A percentile compares a stretch with the other conserved stretches of the same genome.
These are phyloP conservation scores for Prunella himalayana DNA, from an alignment of 2,113 vertebrate species.

Conservation along the genomic window DNA sequence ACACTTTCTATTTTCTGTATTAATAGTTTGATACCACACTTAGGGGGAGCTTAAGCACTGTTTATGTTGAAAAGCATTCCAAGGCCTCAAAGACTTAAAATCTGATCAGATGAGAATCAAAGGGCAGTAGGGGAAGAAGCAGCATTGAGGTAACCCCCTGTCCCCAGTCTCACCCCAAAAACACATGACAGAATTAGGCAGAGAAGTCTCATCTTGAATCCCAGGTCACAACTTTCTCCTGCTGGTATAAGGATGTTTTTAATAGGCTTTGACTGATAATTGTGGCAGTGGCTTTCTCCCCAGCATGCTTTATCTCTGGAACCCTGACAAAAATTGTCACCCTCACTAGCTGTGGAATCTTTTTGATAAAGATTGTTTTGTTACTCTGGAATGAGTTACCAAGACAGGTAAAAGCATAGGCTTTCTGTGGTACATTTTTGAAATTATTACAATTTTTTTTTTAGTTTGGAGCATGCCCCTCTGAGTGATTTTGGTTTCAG, in stretches of 20 bases:
- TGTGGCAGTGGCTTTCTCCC: neutral
- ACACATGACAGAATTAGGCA: fast-evolving
- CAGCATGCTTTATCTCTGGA: neutral
- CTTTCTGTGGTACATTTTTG: neutral
- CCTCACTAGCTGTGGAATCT: neutral
- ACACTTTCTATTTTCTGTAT: neutral
- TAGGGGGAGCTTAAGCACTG: neutral
- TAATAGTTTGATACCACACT: neutral
- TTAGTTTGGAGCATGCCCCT: neutral
- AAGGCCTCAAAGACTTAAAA: neutral
- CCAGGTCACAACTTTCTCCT: neutral
- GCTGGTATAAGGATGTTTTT: neutral
- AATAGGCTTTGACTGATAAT: neutral
- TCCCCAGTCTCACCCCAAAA: neutral
- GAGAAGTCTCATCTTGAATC: neutral
- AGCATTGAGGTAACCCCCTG: neutral
- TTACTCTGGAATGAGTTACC: neutral
- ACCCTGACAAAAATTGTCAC: neutral
- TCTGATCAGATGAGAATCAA: neutral
- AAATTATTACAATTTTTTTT: neutral
- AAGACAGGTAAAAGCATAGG: neutral
- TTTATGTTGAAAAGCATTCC: slow-evolving; percentile 3
- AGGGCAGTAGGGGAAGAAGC: neutral
- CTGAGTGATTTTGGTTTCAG: neutral
- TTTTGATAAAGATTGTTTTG: neutral